These are phyloP conservation scores for Silurus meridionalis DNA, from an alignment of 2,113 vertebrate species.

Conservation along the genomic window DNA sequence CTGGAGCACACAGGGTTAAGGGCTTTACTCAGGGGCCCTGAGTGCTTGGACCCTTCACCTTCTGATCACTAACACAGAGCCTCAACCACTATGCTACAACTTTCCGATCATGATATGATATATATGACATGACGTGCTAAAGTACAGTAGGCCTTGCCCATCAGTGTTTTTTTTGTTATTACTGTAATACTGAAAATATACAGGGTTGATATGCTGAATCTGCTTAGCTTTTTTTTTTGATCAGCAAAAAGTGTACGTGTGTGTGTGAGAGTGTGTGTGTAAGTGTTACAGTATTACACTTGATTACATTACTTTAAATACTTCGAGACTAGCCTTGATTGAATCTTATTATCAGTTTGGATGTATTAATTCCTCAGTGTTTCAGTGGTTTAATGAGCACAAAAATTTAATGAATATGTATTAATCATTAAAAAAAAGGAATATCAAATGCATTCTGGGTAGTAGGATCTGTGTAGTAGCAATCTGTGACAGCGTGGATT, in stretches of 20 bases:
- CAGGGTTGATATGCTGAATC: not conserved
- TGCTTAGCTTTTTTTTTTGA: not conserved
- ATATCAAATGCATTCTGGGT: not conserved
- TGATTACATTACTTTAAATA: not conserved
- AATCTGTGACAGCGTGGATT: not conserved
- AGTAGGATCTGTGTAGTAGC: not conserved
- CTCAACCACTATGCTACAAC: no score
- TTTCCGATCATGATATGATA: no score
- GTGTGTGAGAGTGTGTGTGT: not conserved
- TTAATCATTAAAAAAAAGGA: not conserved
- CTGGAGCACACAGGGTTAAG: no score
- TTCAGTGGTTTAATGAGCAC: not conserved
- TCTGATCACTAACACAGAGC: no score
- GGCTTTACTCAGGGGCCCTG: no score
- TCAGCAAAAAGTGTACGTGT: not conserved
- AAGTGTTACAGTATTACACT: not conserved
- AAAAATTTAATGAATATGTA: not conserved
- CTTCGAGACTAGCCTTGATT: not conserved
- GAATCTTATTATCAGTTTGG: not conserved
- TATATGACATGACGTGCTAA: no score
- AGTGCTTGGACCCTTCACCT: no score
- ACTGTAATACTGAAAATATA: not conserved
- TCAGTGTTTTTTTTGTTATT: not conserved
- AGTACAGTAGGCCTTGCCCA: not conserved
- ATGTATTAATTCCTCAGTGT: not conserved